A percentile compares a stretch with the other conserved stretches of the same genome.
Evolutionary conservation across 2,888 invertebrate species (phyloP).

Genomic region (Pseudeuparius sepicola): DNA sequence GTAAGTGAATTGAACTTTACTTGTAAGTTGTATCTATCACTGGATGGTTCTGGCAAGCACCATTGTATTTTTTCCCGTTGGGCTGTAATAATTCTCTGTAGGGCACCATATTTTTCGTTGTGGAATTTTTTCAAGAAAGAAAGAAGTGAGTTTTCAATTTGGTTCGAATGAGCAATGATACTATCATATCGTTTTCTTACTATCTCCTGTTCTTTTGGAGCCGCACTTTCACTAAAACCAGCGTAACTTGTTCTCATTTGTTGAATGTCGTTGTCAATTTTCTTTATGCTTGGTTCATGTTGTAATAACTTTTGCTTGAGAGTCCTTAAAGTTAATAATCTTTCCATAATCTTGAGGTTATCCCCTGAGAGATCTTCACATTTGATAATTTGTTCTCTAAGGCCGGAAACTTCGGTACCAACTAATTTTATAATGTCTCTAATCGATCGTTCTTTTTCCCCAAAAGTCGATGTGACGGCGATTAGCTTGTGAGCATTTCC

Average conservation of each 20-base stretch:
- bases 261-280: constrained; percentile 57
- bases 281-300: constrained; percentile 57
- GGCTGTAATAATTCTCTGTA: constrained; percentile 69
- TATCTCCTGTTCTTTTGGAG: constrained; percentile 72
- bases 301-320: constrained; percentile 61
- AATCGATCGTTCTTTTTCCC: constrained; percentile 62
- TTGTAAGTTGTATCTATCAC: constrained; percentile 86
- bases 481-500: constrained; percentile 66
- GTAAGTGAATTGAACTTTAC: constrained; percentile 74
- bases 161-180: constrained; percentile 66
- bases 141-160: constrained; percentile 68
- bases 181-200: constrained; percentile 78
- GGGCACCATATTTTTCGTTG: constrained; percentile 70
- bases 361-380: constrained; percentile 86
- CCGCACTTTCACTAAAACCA: constrained; percentile 63
- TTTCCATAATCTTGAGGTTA: constrained; percentile 69
- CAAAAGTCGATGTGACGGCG: constrained; percentile 59
- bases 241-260: constrained; percentile 67
- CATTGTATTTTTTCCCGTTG: constrained; percentile 83
- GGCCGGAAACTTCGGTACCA: constrained; percentile 58
- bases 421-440: constrained; percentile 61
- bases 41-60: constrained; percentile 82
- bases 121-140: constrained; percentile 81
- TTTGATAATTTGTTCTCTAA: constrained; percentile 75
- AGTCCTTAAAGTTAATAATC: constrained; percentile 64